Evolutionary conservation across 2,888 invertebrate species (phyloP), one percentile per base, ranked within the genome.

Genomic region (Hypselothyrea guttata): DNA sequence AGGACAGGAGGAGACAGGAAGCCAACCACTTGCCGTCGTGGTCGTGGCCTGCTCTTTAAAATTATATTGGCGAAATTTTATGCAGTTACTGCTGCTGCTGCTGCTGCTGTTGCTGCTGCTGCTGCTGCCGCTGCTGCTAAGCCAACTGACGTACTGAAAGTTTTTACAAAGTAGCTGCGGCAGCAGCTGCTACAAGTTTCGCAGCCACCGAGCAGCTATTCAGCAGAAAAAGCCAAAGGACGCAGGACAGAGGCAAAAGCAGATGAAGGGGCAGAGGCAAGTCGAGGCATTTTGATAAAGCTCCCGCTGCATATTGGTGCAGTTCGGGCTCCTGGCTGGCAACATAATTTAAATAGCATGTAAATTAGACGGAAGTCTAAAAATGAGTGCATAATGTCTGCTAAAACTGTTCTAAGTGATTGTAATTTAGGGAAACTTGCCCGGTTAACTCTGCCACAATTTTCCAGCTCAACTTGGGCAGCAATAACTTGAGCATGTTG

Each of bases 321-420:
- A 46, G 38, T 44, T n/a, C 27, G 22, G 51, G 49, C 57, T 61
- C 38, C 42, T 52, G 53, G 52, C 51, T 61, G 64, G 48, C 53
- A 83, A 83, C 84, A 81, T 85, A 74, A 85, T 83, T 81, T 81
- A 85, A 81, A 85, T 83, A 81, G 84, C 81, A 85, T 82, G 81
- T 84, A 82, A 82, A 82, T 82, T 82, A 85, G 81, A 85, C 81
- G 86, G 77, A 82, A 82, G 86, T 76, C 81, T 83, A 76, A 85
- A 22, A 81, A 81, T 69, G 81, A 83, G 76, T 81, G 77, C 85
- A 81, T 83, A 81, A 85, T 85, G 84, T 71, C 85, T 82, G 59
- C 71, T 85, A 75, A 81, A 83, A 81, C 70, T 79, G 81, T 67
- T 79, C 69, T 85, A 81, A 81, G 86, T 85, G 86, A 83, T 81